phyloP scores from a whole-genome alignment of 2,113 vertebrate species.

The Pyrgilauda ruficollis region DNA sequence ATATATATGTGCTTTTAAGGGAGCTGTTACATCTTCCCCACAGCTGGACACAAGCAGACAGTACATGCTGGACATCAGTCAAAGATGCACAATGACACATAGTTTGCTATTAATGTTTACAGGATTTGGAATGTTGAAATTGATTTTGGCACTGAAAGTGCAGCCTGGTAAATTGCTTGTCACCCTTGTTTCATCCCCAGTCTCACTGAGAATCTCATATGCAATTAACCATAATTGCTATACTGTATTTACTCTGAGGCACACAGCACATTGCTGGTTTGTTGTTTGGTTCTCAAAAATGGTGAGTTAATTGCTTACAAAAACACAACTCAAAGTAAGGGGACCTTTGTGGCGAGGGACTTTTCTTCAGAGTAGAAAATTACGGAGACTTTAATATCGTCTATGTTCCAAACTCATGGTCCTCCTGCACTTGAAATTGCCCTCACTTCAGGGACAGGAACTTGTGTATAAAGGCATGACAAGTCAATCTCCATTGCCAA shows the following conservation, averaged over 20 bases:
- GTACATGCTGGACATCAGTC: conserved; percentile 24
- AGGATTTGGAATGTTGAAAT: conserved; percentile 6
- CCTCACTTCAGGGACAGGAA: background rate
- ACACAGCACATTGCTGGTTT: background rate
- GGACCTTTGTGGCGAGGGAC: background rate
- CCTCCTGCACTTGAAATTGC: background rate
- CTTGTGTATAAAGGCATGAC: rapidly evolving
- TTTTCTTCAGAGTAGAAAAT: background rate
- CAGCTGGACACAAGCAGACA: background rate
- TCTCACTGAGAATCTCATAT: background rate
- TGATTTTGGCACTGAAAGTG: conserved; percentile 39
- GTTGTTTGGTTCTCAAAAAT: background rate
- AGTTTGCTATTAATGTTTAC: conserved; percentile 16
- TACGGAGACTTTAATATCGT: rapidly evolving
- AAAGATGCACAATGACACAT: background rate
- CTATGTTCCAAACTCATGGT: background rate
- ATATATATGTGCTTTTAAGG: background rate
- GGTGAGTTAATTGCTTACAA: background rate
- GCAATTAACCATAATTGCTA: conserved; percentile 48
- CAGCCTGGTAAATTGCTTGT: conserved; percentile 42
- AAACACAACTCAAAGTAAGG: background rate
- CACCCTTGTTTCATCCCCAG: conserved; percentile 1
- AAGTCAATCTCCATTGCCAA: background rate
- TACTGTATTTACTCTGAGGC: conserved; percentile 29
- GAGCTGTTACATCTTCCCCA: background rate